Percentiles rank a stretch among this genome's conserved stretches.
Evolutionary conservation across 2,888 invertebrate genomes (phyloP).

Genomic region (Oxyteleia sp.): DNA sequence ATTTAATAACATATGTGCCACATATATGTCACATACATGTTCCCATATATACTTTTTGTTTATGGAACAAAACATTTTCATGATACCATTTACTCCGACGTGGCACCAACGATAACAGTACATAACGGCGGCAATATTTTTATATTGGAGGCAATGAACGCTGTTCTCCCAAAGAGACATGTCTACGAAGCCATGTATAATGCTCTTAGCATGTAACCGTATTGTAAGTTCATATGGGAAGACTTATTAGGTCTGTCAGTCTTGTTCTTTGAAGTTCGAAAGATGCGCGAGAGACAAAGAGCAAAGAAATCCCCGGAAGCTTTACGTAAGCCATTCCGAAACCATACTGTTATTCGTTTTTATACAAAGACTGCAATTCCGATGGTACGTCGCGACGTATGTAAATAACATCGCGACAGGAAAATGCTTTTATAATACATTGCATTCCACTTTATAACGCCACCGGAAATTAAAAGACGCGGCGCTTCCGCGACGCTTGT

Average conservation of each 20-base stretch:
- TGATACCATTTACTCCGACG: too few species aligned
- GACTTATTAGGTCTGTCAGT: slow-evolving; percentile 80
- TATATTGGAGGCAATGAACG: slow-evolving; percentile 54
- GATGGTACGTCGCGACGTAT: slow-evolving; percentile 22
- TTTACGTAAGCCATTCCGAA: slow-evolving; percentile 64
- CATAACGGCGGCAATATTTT: slow-evolving; percentile 37
- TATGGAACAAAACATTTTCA: too few species aligned
- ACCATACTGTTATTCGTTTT: too few species aligned
- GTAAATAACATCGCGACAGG: slow-evolving; percentile 24
- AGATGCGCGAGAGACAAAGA: slow-evolving; percentile 64
- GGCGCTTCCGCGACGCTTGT: too few species aligned
- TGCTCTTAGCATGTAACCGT: slow-evolving; percentile 82
- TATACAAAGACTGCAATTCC: slow-evolving; percentile 43
- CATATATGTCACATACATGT: too few species aligned
- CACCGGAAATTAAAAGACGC: background rate
- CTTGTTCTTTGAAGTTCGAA: slow-evolving; percentile 78
- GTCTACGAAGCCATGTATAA: slow-evolving; percentile 81
- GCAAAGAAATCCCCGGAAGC: slow-evolving; percentile 64
- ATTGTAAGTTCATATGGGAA: slow-evolving; percentile 83
- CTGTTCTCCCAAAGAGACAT: slow-evolving; percentile 40
- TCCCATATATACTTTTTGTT: too few species aligned
- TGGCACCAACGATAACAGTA: too few species aligned
- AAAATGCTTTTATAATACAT: slow-evolving; percentile 19
- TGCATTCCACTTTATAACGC: slow-evolving; percentile 4
- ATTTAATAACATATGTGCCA: too few species aligned